Evolutionary conservation across 2,797 vertebrate species (phyloP), one percentile per base, ranked within the genome.

Genomic region (Echiichthys vipera): DNA sequence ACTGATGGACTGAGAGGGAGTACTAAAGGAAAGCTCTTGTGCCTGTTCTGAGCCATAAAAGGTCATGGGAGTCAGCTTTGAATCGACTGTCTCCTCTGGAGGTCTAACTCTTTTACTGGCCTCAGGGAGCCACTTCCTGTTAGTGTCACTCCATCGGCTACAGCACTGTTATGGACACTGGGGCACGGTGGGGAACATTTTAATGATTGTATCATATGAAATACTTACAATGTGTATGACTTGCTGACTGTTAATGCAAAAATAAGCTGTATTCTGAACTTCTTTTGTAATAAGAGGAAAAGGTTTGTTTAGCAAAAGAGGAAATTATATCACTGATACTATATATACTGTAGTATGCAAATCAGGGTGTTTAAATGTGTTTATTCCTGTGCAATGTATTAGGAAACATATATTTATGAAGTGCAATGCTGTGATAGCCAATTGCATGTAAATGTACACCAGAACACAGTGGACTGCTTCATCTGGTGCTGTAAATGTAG

Each of bases 171-270:
- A 90, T 14, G 32, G 46, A 84, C 74, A 61, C 66, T 62, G 45
- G 53, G 20, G 70, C n/a, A 61, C 39, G 42, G 70, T 63, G 32
- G 58, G n/a, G 65, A 74, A 77, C 32, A 13, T 81, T 79, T 82
- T 40, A 74, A 73, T 72, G 78, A 89, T 69, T 87, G 80, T 86
- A 76, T 65, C 51, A 64, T 82, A 65, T 67, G 1, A 72, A 81
- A 69, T 80, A 85, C 46, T 79, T 77, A 81, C 67, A 69, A 84
- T 78, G 68, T 85, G 67, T 88, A 89, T 89, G 91, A 91, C 89
- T 86, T 84, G 62, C 70, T 71, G 91, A 93, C 91, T 93, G 92
- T 93, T 93, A 84, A 78, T 87, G 66, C 81, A 83, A 63, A 90
- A 80, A 89, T 90, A 90, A 89, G 74, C 86, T 91, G 78, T 73